Conservation (phyloP, 2,797 vertebrate species). For the Sebastes cheni region DNA sequence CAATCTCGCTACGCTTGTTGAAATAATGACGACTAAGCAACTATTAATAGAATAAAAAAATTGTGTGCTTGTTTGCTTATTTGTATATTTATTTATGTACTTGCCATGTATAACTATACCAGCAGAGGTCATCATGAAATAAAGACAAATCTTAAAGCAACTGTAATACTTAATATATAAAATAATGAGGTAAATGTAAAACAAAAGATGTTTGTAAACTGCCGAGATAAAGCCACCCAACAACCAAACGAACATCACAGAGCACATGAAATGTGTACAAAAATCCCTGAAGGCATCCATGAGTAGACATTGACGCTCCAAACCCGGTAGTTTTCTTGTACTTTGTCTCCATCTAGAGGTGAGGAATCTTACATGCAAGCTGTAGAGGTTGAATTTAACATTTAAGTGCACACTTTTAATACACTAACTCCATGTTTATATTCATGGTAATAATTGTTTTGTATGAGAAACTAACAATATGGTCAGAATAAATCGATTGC, state of each 20-base stretch:
- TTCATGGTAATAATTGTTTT: background rate
- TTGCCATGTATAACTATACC: background rate
- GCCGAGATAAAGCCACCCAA: background rate
- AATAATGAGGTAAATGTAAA: background rate
- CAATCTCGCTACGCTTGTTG: background rate
- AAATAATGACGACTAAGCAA: background rate
- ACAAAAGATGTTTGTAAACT: background rate
- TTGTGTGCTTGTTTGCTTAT: background rate
- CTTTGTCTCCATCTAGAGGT: constrained; percentile 50
- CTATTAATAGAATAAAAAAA: background rate
- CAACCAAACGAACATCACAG: background rate
- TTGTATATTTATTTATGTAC: background rate
- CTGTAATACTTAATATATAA: background rate
- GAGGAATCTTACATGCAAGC: background rate
- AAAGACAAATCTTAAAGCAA: background rate
- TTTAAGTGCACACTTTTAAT: background rate
- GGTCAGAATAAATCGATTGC: background rate
- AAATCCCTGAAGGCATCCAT: background rate
- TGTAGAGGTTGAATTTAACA: background rate
- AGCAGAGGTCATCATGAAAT: background rate
- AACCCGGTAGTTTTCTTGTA: background rate
- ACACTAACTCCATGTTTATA: background rate
- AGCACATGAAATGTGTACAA: background rate
- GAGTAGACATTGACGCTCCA: background rate
- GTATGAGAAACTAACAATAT: background rate